A percentile compares a stretch with the other conserved stretches of the same genome.
phyloP scores from a whole-genome alignment of 2,113 vertebrate genomes.

The Sterrhoptilus dennistouni region DNA sequence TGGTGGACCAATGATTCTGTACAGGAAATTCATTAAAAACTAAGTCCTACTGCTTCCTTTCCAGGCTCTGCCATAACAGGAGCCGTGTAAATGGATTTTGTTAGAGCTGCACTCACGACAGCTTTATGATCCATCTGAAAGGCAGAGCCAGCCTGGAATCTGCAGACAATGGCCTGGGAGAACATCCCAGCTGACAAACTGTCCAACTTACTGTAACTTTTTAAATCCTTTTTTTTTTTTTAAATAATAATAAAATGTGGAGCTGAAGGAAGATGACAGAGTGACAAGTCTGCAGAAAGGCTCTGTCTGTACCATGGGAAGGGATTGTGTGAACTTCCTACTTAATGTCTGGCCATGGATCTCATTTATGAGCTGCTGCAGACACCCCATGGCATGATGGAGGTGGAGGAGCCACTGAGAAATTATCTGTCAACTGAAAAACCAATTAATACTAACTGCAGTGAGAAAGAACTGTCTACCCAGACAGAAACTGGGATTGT shows the following conservation, averaged over 20 bases:
- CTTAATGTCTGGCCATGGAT: background rate
- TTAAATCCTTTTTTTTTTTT: background rate
- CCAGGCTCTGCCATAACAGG: background rate
- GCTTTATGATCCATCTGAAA: background rate
- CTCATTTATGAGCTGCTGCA: background rate
- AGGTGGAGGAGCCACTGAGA: background rate
- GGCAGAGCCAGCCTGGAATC: background rate
- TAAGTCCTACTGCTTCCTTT: background rate
- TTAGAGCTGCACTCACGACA: background rate
- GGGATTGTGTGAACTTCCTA: background rate
- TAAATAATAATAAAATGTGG: background rate
- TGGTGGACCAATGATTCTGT: background rate
- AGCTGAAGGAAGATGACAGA: background rate
- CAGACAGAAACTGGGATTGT: background rate
- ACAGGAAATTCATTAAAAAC: background rate
- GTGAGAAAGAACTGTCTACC: conserved; percentile 9
- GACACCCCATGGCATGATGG: background rate
- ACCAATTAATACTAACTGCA: conserved; percentile 23
- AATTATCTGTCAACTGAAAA: conserved; percentile 32
- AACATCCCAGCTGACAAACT: background rate
- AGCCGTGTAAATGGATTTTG: background rate
- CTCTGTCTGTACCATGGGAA: background rate
- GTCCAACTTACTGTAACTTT: background rate
- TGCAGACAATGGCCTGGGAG: conserved; percentile 14
- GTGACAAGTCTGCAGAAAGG: background rate